These are phyloP conservation scores for Triops cancriformis DNA, from an alignment of 1,140 invertebrate genomes.

Conservation along the genomic window DNA sequence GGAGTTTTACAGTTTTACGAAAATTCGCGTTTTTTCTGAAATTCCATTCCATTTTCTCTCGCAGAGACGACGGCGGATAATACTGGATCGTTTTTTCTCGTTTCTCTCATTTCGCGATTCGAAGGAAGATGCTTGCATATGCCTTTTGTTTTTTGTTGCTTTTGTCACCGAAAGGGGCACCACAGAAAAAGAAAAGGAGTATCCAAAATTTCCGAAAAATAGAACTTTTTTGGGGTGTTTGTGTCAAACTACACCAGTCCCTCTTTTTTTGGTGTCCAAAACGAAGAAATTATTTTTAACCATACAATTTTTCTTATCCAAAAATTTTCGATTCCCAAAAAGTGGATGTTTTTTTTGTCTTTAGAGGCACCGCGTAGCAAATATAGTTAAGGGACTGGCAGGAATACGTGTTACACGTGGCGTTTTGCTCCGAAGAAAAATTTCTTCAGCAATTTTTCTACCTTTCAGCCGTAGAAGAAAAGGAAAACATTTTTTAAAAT, in stretches of 20 bases:
- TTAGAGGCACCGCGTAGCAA: conserved; percentile 8
- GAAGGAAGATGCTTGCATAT: conserved; percentile 13
- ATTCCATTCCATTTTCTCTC: neutral
- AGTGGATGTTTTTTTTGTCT: neutral
- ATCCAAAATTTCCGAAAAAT: conserved; percentile 11
- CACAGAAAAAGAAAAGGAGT: conserved; percentile 1
- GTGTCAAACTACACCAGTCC: neutral
- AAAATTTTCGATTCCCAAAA: conserved; percentile 8
- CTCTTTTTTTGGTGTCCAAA: neutral
- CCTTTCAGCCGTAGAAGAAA: neutral
- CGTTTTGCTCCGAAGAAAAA: neutral
- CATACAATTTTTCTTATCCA: neutral
- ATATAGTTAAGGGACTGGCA: conserved; percentile 11
- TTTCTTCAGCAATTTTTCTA: neutral
- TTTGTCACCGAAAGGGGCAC: neutral
- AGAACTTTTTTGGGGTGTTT: neutral
- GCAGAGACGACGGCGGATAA: neutral
- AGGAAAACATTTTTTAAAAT: neutral
- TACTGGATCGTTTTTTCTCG: neutral
- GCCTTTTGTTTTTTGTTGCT: neutral
- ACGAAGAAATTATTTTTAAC: neutral
- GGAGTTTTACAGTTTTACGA: neutral
- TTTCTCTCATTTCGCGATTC: neutral
- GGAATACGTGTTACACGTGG: conserved; percentile 1
- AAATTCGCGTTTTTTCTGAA: neutral